phyloP scores from a whole-genome alignment of 2,888 invertebrate genomes.

The Eilema griseolum region DNA sequence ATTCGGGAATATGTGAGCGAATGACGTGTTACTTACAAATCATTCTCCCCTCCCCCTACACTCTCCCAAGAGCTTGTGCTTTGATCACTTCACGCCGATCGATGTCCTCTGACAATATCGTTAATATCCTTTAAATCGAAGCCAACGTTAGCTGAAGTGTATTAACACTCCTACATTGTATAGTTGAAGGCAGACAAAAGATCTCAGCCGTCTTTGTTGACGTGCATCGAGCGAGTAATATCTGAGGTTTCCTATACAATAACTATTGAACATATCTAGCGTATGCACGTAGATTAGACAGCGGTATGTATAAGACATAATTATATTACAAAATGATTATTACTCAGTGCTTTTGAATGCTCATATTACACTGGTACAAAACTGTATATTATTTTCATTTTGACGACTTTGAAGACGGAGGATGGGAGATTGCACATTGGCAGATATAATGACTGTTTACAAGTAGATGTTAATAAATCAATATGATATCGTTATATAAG shows the following conservation, averaged over 20 bases:
- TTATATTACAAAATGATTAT: not conserved
- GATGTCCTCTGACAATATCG: not conserved
- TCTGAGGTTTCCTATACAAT: constrained; percentile 32
- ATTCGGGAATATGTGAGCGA: no score
- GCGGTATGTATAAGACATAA: not conserved
- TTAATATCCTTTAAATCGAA: constrained; percentile 27
- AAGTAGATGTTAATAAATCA: no score
- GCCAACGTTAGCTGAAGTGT: constrained; percentile 22
- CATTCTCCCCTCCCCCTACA: no score
- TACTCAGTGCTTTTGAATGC: not conserved
- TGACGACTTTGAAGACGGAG: no score
- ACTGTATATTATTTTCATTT: no score
- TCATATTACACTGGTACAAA: not conserved
- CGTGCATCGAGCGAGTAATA: constrained; percentile 30
- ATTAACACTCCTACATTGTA: not conserved
- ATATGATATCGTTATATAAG: no score
- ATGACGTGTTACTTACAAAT: no score
- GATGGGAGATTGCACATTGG: no score
- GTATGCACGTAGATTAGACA: constrained; percentile 13
- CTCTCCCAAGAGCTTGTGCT: no score
- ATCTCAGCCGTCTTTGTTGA: constrained; percentile 32
- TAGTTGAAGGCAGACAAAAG: constrained; percentile 49
- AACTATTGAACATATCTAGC: constrained; percentile 47
- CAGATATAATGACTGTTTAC: no score
- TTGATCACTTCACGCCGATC: no score